A percentile compares a stretch with the other conserved stretches of the same genome.
Evolutionary conservation across 2,797 vertebrate species (phyloP).

Genomic region (Masticophis lateralis): DNA sequence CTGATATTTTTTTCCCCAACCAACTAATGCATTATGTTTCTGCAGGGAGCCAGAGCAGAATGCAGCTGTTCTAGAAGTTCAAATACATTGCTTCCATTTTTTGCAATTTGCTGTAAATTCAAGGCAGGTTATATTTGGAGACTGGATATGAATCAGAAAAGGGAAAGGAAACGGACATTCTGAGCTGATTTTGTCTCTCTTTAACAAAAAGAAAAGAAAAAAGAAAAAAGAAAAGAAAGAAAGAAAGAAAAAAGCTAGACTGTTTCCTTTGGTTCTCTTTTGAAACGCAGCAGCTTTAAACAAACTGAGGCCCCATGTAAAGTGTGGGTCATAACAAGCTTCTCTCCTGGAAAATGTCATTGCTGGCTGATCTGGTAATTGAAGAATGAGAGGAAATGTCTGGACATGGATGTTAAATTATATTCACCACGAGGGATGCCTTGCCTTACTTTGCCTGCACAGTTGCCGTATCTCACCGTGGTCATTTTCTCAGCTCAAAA

Average conservation of each 20-base stretch:
- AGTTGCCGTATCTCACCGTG: slow-evolving; percentile 49
- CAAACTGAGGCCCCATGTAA: slow-evolving; percentile 24
- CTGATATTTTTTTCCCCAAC: neutral
- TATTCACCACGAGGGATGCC: slow-evolving; percentile 54
- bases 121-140: neutral
- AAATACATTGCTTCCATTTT: slow-evolving; percentile 18
- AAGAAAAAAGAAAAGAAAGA: too few species aligned
- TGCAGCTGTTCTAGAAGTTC: neutral
- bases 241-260: neutral
- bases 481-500: slow-evolving; percentile 47
- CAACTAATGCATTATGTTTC: fast-evolving
- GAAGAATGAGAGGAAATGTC: slow-evolving; percentile 52
- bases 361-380: slow-evolving; percentile 61
- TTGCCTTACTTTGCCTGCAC: slow-evolving; percentile 39
- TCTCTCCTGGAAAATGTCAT: slow-evolving; percentile 10
- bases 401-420: slow-evolving; percentile 58
- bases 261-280: slow-evolving; percentile 24
- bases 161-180: fast-evolving
- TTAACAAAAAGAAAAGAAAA: too few species aligned
- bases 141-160: slow-evolving; percentile 19
- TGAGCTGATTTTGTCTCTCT: neutral
- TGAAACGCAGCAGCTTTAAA: slow-evolving; percentile 28
- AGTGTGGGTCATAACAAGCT: slow-evolving; percentile 32
- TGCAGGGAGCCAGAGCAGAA: neutral
- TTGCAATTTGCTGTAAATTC: slow-evolving; percentile 17